Conservation (phyloP, 2,888 invertebrate species). For the Candidula unifasciata region DNA sequence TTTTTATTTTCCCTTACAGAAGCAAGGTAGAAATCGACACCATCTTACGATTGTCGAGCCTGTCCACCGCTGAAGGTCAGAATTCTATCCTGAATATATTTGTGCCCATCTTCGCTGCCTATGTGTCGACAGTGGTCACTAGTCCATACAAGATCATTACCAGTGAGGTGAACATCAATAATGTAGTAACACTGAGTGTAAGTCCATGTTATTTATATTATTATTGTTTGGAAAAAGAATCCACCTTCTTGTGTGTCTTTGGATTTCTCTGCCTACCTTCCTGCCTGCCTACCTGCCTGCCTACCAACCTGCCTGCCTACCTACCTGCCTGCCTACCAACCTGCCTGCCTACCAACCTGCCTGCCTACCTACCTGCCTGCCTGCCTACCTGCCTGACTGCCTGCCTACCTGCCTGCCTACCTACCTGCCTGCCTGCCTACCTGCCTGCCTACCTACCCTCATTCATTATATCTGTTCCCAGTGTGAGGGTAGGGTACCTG, state of each 20-base stretch:
- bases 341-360: too few species aligned
- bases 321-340: too few species aligned
- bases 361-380: not conserved
- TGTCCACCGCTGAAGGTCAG: conserved; percentile 57
- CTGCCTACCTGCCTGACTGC: not conserved
- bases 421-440: not conserved
- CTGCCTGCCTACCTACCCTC: not conserved
- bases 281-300: too few species aligned
- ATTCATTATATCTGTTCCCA: not conserved
- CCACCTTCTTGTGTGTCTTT: too few species aligned
- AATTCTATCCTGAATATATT: conserved; percentile 57
- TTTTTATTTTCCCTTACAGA: conserved; percentile 23
- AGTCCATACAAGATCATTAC: conserved; percentile 18
- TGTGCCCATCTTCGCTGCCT: conserved; percentile 56
- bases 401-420: not conserved
- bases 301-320: too few species aligned
- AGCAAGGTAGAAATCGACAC: conserved; percentile 47
- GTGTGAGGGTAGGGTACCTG: too few species aligned
- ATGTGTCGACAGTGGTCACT: conserved; percentile 34
- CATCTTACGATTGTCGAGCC: conserved; percentile 44
- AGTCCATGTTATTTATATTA: not conserved
- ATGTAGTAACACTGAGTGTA: conserved; percentile 22
- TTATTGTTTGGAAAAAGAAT: not conserved
- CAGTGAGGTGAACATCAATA: not conserved
- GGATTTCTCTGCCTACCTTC: too few species aligned